Evolutionary conservation across 2,113 vertebrate species (phyloP), one percentile per base, ranked within the genome.

Genomic region (Chaenocephalus aceratus): DNA sequence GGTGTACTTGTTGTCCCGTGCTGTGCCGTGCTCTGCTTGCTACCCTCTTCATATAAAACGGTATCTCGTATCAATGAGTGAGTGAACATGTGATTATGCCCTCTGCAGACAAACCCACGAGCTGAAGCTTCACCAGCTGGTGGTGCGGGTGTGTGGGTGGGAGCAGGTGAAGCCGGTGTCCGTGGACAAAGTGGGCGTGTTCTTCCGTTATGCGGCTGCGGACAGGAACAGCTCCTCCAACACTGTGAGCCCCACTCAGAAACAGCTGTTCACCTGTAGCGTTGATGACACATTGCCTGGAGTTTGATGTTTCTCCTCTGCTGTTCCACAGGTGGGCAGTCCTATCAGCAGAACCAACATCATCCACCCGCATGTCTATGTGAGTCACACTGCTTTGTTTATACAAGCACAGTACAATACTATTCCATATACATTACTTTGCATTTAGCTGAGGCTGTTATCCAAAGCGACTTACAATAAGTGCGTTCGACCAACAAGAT

Each of bases 301-400:
- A 45, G 36, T 52, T 68, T 49, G 6, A 57, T 64, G 4, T 7
- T 36, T 45, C 48, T 59, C 16, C 3, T 58, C 13, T 53, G 1
- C 77, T 44, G n/a, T 46, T 61, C 30, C 67, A 48, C 91, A 99
- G 98, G 97, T 99, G 77, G 98, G 98, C 91, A 99, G 98, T 86
- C 97, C 97, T 3, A 94, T 98, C 88, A 98, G 93, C 88, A 97
- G 96, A 91, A 99, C 97, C 75, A 99, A 97, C 86, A 99, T 99
- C 77, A 99, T 99, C 77, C 98, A 99, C 90, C 98, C 98, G 1
- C 98, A 99, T 82, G 97, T 99, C 91, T 99, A 99, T 1, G 98
- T 99, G 91, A 97, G 98, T 96, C 86, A 7, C 6, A 41, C 36
- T 41, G 1, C 36, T 41, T 64, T 52, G 7, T 23, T 6, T 58